Evolutionary conservation across 2,797 vertebrate species (phyloP).

Genomic region (Neosalanx taihuensis): DNA sequence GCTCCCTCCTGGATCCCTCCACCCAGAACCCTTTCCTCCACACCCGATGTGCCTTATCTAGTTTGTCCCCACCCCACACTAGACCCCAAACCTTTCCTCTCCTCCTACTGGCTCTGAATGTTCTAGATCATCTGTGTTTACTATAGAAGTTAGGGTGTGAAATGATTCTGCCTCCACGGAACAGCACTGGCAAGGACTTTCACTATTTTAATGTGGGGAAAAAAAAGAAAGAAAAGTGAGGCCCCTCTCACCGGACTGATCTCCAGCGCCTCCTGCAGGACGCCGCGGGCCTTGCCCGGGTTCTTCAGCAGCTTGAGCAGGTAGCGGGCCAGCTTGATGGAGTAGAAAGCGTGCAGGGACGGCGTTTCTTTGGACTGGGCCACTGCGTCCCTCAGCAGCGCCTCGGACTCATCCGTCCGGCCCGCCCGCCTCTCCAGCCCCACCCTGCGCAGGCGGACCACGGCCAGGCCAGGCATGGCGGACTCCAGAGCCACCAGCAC

Average conservation of each 20-base stretch:
- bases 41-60: background rate
- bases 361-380: slow-evolving; percentile 74
- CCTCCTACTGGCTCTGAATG: too few species aligned
- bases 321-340: slow-evolving; percentile 80
- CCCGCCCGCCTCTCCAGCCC: slow-evolving; percentile 80
- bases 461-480: slow-evolving; percentile 70
- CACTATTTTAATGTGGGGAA: too few species aligned
- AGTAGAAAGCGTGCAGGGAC: slow-evolving; percentile 79
- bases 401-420: slow-evolving; percentile 72
- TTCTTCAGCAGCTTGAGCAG: slow-evolving; percentile 75
- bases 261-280: slow-evolving; percentile 79
- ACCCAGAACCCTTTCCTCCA: background rate
- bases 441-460: slow-evolving; percentile 76
- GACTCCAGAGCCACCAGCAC: slow-evolving; percentile 76
- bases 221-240: too few species aligned
- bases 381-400: slow-evolving; percentile 75
- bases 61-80: too few species aligned
- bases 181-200: too few species aligned
- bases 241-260: slow-evolving; percentile 77
- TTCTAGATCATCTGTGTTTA: too few species aligned
- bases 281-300: slow-evolving; percentile 66
- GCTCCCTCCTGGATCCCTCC: background rate
- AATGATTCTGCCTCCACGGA: too few species aligned
- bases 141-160: too few species aligned
- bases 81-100: too few species aligned